phyloP scores from a whole-genome alignment of 2,113 vertebrate genomes.

The Lagopus leucura region DNA sequence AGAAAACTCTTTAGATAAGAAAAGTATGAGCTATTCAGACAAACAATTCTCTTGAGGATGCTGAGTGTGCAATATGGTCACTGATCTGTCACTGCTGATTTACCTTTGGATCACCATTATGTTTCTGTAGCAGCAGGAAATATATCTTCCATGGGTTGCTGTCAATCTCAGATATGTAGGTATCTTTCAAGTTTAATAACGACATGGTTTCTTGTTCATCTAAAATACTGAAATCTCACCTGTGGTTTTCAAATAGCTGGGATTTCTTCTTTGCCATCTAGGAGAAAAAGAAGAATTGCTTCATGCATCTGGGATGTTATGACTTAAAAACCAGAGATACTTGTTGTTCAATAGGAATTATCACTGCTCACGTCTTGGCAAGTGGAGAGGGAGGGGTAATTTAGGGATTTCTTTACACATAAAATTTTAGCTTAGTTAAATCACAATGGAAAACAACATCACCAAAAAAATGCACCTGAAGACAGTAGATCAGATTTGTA shows the following conservation, averaged over 20 bases:
- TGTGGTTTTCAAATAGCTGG: slow-evolving; percentile 13
- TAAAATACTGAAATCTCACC: slow-evolving; percentile 60
- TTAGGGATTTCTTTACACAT: neutral
- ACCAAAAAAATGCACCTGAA: neutral
- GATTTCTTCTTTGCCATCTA: neutral
- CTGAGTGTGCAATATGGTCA: slow-evolving; percentile 31
- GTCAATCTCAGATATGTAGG: slow-evolving; percentile 7
- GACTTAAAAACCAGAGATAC: neutral
- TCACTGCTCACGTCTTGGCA: neutral
- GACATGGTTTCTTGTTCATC: slow-evolving; percentile 53
- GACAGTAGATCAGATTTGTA: neutral
- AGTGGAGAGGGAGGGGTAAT: neutral
- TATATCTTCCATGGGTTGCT: slow-evolving; percentile 64
- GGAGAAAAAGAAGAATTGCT: neutral
- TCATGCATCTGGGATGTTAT: neutral
- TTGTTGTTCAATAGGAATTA: neutral
- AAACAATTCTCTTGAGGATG: slow-evolving; percentile 23
- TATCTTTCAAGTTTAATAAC: slow-evolving; percentile 64
- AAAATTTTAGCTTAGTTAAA: neutral
- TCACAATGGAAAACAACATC: neutral
- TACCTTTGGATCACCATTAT: slow-evolving; percentile 75
- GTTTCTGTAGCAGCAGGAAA: slow-evolving; percentile 74
- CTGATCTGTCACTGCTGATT: slow-evolving; percentile 68
- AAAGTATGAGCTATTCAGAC: slow-evolving; percentile 37
- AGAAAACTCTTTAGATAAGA: slow-evolving; percentile 25